Conservation (phyloP, 2,888 invertebrate genomes). For the Odontocolon sp. region DNA sequence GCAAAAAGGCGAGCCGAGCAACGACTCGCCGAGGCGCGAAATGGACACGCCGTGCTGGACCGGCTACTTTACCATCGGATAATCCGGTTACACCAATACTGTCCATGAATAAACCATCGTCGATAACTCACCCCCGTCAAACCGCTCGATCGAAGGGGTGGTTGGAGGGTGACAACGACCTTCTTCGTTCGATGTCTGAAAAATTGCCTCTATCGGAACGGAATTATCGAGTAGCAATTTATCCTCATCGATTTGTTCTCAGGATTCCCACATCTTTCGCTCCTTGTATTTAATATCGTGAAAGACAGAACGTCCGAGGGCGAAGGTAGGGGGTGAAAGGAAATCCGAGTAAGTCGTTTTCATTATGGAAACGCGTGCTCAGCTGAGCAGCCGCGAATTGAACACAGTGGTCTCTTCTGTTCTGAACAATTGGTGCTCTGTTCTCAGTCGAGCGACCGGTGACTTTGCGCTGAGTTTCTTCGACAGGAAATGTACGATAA, state of each 20-base stretch:
- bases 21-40: constrained; percentile 51
- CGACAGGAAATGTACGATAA: constrained; percentile 52
- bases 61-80: constrained; percentile 43
- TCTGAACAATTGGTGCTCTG: constrained; percentile 55
- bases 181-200: constrained; percentile 36
- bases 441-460: constrained; percentile 22
- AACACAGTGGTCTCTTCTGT: constrained; percentile 50
- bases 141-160: background rate
- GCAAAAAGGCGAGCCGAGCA: constrained; percentile 8
- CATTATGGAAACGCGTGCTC: constrained; percentile 24
- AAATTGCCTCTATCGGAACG: constrained; percentile 44
- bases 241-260: constrained; percentile 29
- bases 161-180: background rate
- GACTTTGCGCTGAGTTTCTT: constrained; percentile 43
- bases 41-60: constrained; percentile 43
- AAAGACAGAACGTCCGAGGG: background rate
- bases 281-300: background rate
- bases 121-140: constrained; percentile 45
- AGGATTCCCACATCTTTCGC: no score
- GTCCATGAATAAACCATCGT: constrained; percentile 57
- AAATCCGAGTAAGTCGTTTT: constrained; percentile 44
- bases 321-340: background rate
- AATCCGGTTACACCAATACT: constrained; percentile 58
- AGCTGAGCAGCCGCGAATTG: background rate
- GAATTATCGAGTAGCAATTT: constrained; percentile 43